phyloP scores from a whole-genome alignment of 2,797 vertebrate species.

The Jordanella pulchra region DNA sequence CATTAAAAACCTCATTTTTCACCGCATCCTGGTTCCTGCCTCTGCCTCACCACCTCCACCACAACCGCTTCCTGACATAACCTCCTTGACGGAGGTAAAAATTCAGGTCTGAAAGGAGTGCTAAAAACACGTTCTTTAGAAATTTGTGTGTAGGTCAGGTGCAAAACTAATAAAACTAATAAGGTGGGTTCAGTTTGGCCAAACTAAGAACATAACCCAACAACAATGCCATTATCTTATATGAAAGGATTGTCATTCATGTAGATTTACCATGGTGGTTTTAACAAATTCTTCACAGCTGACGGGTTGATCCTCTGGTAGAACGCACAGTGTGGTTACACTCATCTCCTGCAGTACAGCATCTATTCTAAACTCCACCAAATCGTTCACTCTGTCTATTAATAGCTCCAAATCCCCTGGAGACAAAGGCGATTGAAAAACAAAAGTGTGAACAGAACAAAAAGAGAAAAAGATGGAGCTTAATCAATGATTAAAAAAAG shows the following conservation, averaged over 20 bases:
- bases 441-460: background rate
- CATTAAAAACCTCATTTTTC: too few relatives aligned
- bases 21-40: too few relatives aligned
- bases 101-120: too few relatives aligned
- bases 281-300: slow-evolving; percentile 89
- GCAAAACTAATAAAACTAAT: background rate
- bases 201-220: background rate
- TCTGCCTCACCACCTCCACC: too few relatives aligned
- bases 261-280: slow-evolving; percentile 84
- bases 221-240: background rate
- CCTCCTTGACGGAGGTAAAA: too few relatives aligned
- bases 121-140: background rate
- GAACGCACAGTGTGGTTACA: slow-evolving; percentile 77
- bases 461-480: background rate
- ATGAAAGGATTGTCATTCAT: background rate
- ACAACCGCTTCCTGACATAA: too few relatives aligned
- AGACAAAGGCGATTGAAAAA: slow-evolving; percentile 8
- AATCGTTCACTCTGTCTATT: slow-evolving; percentile 85
- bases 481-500: background rate
- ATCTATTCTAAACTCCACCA: slow-evolving; percentile 91
- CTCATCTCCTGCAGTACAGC: slow-evolving; percentile 90
- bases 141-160: background rate
- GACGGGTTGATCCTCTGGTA: slow-evolving; percentile 87
- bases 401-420: slow-evolving; percentile 87
- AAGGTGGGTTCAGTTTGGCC: background rate